Evolutionary conservation across 2,797 vertebrate species (phyloP).

Genomic region (Rachycentron canadum): DNA sequence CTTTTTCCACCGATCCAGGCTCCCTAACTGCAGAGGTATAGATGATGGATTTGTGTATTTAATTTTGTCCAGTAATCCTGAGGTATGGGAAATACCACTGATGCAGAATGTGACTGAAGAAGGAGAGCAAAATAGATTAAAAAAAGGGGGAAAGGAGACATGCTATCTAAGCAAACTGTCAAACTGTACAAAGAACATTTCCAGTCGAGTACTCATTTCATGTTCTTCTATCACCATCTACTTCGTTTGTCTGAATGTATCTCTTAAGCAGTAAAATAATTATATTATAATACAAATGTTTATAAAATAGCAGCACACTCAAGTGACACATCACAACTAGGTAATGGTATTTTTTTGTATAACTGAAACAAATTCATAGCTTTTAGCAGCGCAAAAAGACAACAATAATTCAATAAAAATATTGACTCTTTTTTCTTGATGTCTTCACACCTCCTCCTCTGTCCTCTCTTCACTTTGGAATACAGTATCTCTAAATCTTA

Average conservation of each 20-base stretch:
- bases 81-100: slow-evolving; percentile 93
- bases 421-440: slow-evolving; percentile 88
- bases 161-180: slow-evolving; percentile 86
- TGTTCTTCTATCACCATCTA: slow-evolving; percentile 95
- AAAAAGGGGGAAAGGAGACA: slow-evolving; percentile 82
- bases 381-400: slow-evolving; percentile 99
- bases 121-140: slow-evolving; percentile 78
- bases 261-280: slow-evolving; percentile 99
- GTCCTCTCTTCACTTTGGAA: slow-evolving; percentile 88
- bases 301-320: slow-evolving; percentile 99
- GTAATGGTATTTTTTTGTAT: slow-evolving; percentile 98
- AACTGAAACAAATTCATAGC: slow-evolving; percentile 97
- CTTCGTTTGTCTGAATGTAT: slow-evolving; percentile 93
- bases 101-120: slow-evolving; percentile 91
- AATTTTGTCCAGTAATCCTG: slow-evolving; percentile 95
- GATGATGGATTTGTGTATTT: slow-evolving; percentile 86
- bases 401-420: slow-evolving; percentile 87
- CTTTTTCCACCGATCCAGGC: slow-evolving; percentile 72
- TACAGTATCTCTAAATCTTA: slow-evolving; percentile 87
- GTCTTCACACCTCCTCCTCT: slow-evolving; percentile 90
- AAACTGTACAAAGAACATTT: slow-evolving; percentile 94
- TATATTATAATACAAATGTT: slow-evolving; percentile 99
- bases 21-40: slow-evolving; percentile 88
- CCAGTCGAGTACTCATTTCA: slow-evolving; percentile 94
- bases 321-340: slow-evolving; percentile 99